These are phyloP conservation scores for Lasioglossum albipes DNA, from an alignment of 1,140 invertebrate genomes.

Conservation along the genomic window DNA sequence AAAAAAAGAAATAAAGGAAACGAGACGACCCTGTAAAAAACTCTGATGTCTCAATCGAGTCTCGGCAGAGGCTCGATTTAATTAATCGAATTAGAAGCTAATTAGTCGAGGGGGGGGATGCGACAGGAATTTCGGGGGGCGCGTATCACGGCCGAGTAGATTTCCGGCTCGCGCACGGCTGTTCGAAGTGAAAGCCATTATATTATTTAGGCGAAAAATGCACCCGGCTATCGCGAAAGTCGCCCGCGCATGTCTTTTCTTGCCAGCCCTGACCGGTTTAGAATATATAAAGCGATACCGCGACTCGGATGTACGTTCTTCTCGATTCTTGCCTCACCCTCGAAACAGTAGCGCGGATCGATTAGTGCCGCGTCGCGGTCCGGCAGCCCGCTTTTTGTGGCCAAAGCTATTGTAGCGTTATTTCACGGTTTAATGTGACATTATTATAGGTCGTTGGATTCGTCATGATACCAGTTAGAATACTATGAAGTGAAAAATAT, in stretches of 20 bases:
- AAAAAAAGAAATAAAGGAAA: not conserved
- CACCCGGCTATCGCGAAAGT: slow-evolving; percentile 71
- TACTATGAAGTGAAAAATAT: too few species aligned
- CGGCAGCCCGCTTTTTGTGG: too few species aligned
- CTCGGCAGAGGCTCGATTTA: not conserved
- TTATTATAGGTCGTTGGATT: too few species aligned
- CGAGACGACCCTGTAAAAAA: slow-evolving; percentile 30
- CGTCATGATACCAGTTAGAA: too few species aligned
- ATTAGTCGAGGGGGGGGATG: slow-evolving; percentile 38
- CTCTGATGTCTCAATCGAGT: slow-evolving; percentile 28
- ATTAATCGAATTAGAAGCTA: slow-evolving; percentile 41
- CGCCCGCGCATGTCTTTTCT: slow-evolving; percentile 72
- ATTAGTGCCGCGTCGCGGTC: not conserved
- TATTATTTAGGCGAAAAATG: slow-evolving; percentile 72
- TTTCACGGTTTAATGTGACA: too few species aligned
- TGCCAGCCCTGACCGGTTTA: slow-evolving; percentile 73
- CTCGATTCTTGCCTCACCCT: slow-evolving; percentile 61
- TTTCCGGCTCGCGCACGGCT: slow-evolving; percentile 30
- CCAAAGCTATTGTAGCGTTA: too few species aligned
- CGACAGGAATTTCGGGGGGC: too few species aligned
- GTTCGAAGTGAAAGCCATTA: slow-evolving; percentile 78
- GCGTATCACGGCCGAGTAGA: slow-evolving; percentile 45
- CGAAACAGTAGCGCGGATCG: slow-evolving; percentile 20
- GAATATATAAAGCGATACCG: slow-evolving; percentile 65
- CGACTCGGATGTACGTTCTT: slow-evolving; percentile 38